phyloP scores from a whole-genome alignment of 2,113 vertebrate species.

The Peromyscus maniculatus region DNA sequence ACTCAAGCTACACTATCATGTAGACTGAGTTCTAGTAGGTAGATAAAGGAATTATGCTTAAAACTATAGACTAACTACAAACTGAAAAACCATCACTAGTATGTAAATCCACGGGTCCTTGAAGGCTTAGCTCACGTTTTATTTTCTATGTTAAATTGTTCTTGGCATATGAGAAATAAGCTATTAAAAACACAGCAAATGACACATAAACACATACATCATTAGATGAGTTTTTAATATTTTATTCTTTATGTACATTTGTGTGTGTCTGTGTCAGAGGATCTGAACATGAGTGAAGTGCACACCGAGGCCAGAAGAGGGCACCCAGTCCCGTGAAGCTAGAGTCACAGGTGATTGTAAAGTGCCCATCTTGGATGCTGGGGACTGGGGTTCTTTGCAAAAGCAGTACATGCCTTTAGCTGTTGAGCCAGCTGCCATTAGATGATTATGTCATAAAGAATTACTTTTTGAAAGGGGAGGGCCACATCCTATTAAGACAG shows the following conservation, averaged over 20 bases:
- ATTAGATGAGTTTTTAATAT: background rate
- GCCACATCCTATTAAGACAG: background rate
- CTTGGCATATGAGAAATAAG: background rate
- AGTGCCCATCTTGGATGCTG: background rate
- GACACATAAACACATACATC: background rate
- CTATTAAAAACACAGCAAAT: background rate
- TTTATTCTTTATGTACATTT: background rate
- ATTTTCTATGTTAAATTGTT: constrained; percentile 3
- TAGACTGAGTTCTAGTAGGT: constrained; percentile 5
- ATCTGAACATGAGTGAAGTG: background rate
- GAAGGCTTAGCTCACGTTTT: background rate
- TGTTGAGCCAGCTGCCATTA: background rate
- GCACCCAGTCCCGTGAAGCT: background rate
- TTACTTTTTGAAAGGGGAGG: background rate
- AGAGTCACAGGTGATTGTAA: background rate
- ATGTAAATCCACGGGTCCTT: background rate
- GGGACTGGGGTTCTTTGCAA: background rate
- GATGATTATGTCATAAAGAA: background rate
- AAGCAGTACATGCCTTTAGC: background rate
- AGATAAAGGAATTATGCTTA: background rate
- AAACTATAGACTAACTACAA: background rate
- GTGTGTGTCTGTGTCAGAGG: background rate
- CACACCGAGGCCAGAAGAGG: background rate
- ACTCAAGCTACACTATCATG: background rate
- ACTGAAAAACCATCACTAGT: background rate